A percentile compares a stretch with the other conserved stretches of the same genome.
These are phyloP conservation scores for Barnardius zonarius DNA, from an alignment of 2,113 vertebrate species.

Conservation along the genomic window DNA sequence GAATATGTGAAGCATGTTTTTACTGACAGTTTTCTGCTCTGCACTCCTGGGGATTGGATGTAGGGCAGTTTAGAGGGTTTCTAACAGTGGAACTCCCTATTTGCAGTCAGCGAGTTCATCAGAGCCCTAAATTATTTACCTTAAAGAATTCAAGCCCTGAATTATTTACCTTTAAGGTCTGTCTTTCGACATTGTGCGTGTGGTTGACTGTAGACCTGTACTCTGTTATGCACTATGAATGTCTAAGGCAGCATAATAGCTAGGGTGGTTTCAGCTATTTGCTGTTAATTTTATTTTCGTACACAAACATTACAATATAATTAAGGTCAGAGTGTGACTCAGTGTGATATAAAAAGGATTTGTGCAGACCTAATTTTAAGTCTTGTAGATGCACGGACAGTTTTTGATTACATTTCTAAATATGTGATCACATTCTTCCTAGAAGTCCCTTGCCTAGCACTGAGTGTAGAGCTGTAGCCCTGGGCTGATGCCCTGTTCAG, in stretches of 20 bases:
- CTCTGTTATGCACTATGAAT: background rate
- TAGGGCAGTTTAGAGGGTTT: conserved; percentile 44
- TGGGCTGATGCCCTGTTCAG: background rate
- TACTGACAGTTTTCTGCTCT: background rate
- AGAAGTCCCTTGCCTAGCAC: background rate
- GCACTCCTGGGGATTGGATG: background rate
- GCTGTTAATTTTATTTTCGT: background rate
- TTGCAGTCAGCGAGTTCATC: conserved; percentile 22
- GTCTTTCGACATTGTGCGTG: background rate
- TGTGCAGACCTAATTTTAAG: background rate
- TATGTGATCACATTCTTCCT: background rate
- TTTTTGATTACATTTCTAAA: background rate
- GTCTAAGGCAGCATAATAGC: background rate
- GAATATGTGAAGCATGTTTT: background rate
- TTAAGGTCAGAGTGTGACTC: background rate
- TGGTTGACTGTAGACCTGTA: background rate
- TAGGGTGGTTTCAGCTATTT: background rate
- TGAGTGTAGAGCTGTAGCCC: background rate
- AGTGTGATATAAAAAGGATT: background rate
- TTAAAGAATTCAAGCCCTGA: conserved; percentile 43
- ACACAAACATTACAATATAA: background rate
- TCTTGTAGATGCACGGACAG: background rate
- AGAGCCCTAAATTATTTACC: conserved; percentile 63
- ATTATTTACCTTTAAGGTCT: conserved; percentile 60
- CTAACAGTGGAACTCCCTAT: background rate